Evolutionary conservation across 1,140 invertebrate genomes (phyloP).

Genomic region (Steinernema khuongi): DNA sequence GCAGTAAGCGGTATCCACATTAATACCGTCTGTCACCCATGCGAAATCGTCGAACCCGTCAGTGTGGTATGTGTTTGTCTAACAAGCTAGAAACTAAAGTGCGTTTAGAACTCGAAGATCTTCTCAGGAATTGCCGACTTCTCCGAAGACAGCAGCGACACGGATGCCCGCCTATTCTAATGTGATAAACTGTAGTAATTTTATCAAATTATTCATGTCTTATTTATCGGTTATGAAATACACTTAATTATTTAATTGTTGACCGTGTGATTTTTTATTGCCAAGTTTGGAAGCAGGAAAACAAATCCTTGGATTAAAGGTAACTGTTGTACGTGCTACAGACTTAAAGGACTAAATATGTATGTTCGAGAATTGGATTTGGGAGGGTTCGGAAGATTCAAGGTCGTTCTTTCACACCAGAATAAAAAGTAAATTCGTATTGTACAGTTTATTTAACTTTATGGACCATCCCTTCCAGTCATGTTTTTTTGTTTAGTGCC

Average conservation of each 20-base stretch:
- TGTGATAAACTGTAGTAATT: too few relatives aligned
- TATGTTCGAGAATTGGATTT: too few relatives aligned
- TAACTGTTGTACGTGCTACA: too few relatives aligned
- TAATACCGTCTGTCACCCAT: constrained; percentile 31
- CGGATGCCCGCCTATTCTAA: background rate
- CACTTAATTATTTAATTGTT: background rate
- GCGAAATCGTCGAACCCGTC: constrained; percentile 14
- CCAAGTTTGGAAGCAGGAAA: background rate
- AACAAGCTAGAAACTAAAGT: background rate
- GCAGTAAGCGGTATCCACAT: constrained; percentile 24
- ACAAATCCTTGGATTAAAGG: background rate
- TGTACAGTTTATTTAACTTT: too few relatives aligned
- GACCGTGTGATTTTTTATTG: background rate
- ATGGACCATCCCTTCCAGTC: too few relatives aligned
- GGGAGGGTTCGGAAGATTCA: too few relatives aligned
- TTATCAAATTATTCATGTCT: background rate
- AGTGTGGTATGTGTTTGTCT: background rate
- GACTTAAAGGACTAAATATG: too few relatives aligned
- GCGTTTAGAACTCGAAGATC: constrained; percentile 6
- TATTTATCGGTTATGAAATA: background rate
- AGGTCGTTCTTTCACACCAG: too few relatives aligned
- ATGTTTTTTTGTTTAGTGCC: too few relatives aligned
- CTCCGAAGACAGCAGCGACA: background rate
- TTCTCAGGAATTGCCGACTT: constrained; percentile 18
- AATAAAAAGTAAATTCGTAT: too few relatives aligned